These are phyloP conservation scores for Ophion costatus DNA, from an alignment of 2,888 invertebrate genomes.

Conservation along the genomic window DNA sequence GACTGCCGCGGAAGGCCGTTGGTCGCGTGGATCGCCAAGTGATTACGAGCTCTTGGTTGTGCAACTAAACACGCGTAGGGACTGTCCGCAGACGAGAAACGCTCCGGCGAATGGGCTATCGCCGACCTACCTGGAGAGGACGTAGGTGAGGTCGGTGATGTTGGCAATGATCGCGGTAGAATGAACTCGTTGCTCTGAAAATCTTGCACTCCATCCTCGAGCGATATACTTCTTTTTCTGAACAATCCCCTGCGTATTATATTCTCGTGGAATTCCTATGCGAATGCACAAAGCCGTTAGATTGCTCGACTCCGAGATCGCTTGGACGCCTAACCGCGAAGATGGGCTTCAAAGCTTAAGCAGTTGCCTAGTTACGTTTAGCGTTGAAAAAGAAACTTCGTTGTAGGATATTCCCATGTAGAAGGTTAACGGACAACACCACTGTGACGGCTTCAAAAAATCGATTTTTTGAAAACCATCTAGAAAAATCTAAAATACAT, in stretches of 20 bases:
- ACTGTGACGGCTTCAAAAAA: no score
- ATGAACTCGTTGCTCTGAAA: constrained; percentile 81
- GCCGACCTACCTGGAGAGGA: constrained; percentile 72
- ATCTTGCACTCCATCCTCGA: constrained; percentile 86
- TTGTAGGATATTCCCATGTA: no score
- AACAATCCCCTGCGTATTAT: constrained; percentile 91
- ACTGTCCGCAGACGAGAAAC: neutral
- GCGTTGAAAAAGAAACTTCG: no score
- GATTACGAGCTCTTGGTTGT: neutral
- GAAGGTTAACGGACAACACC: no score
- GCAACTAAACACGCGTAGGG: neutral
- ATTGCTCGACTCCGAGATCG: no score
- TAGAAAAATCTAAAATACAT: no score
- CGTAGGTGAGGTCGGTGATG: constrained; percentile 85
- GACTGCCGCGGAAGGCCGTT: no score
- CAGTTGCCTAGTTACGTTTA: no score
- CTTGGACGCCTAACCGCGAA: no score
- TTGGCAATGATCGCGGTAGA: constrained; percentile 87
- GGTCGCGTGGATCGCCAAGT: neutral
- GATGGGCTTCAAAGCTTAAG: no score
- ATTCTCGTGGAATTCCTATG: constrained; percentile 91
- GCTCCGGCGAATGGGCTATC: neutral
- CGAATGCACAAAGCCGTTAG: neutral
- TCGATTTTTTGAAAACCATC: no score
- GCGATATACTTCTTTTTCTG: constrained; percentile 90